A percentile compares a stretch with the other conserved stretches of the same genome.
Conservation (phyloP, 2,888 invertebrate species). For the Argynnis bischoffii region DNA sequence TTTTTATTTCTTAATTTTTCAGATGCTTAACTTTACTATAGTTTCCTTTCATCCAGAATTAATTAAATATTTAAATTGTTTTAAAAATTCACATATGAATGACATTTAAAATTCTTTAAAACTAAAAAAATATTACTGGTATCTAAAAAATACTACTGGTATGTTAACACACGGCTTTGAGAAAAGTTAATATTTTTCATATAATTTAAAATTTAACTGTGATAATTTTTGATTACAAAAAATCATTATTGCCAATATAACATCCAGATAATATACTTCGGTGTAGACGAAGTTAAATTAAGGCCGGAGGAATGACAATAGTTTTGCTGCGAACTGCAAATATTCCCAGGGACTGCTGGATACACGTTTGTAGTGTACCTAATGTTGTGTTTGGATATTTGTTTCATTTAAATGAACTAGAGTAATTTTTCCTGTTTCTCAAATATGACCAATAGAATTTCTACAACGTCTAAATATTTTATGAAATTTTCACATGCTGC, state of each 20-base stretch:
- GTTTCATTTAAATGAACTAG: conserved; percentile 1
- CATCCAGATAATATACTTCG: conserved; percentile 24
- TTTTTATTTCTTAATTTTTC: no score
- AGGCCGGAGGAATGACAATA: conserved; percentile 35
- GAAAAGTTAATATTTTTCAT: no score
- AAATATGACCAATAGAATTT: background rate
- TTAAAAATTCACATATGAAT: no score
- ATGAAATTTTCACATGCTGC: no score
- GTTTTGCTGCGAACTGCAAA: conserved; percentile 36
- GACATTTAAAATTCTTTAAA: no score
- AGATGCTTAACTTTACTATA: no score
- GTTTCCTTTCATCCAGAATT: no score
- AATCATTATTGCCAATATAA: background rate
- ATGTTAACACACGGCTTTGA: background rate
- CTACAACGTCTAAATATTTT: no score
- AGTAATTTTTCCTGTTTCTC: background rate
- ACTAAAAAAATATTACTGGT: no score
- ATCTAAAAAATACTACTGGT: no score
- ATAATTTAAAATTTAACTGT: background rate
- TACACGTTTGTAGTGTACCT: conserved; percentile 5
- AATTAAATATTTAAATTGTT: no score
- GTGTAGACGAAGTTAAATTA: conserved; percentile 36
- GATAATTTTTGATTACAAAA: background rate
- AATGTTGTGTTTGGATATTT: conserved; percentile 27
- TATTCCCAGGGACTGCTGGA: conserved; percentile 36